Percentiles rank a stretch among this genome's conserved stretches.
phyloP scores from a whole-genome alignment of 2,797 vertebrate genomes.

The Lepilemur ruficaudatus region DNA sequence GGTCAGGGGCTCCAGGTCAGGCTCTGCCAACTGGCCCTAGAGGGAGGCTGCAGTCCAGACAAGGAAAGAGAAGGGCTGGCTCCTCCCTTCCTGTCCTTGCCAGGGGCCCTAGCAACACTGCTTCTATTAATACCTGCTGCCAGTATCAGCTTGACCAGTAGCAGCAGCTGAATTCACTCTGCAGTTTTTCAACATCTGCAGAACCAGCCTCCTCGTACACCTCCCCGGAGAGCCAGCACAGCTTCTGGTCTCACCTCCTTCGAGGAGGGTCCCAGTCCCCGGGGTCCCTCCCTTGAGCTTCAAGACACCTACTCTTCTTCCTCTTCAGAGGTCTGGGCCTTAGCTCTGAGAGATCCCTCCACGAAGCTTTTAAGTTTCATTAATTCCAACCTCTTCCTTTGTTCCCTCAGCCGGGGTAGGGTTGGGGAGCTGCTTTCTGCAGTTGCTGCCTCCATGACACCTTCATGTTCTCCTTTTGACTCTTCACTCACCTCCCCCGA shows the following conservation, averaged over 20 bases:
- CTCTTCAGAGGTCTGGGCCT: neutral
- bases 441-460: accelerated
- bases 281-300: neutral
- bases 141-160: neutral
- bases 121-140: too few species aligned
- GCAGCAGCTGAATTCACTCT: accelerated
- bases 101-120: neutral
- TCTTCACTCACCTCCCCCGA: neutral
- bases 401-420: neutral
- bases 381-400: neutral
- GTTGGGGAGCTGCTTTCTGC: neutral
- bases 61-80: neutral
- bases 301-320: neutral
- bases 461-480: neutral
- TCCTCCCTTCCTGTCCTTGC: neutral
- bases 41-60: neutral
- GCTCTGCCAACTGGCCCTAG: neutral
- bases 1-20: neutral
- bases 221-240: neutral
- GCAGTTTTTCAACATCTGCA: neutral
- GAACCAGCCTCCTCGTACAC: neutral
- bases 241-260: neutral
- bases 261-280: neutral
- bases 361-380: neutral
- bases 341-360: too few species aligned